Conservation (phyloP, 2,888 invertebrate species). For the Creontiades dilutus region DNA sequence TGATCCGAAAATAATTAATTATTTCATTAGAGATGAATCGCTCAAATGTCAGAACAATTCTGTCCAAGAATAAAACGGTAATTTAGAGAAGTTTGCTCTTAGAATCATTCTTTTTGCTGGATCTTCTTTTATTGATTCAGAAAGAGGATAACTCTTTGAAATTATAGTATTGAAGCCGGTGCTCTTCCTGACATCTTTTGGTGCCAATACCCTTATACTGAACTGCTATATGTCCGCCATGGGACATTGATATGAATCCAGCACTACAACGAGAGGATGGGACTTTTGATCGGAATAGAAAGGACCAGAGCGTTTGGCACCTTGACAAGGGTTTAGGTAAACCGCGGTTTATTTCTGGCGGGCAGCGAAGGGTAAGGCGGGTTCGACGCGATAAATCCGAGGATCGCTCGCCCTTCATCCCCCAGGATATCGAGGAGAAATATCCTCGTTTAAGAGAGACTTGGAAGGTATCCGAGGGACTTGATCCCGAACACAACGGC, state of each 20-base stretch:
- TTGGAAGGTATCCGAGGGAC: not conserved
- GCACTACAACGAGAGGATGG: not conserved
- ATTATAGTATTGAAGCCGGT: not conserved
- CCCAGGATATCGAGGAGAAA: no score
- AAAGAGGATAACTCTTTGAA: no score
- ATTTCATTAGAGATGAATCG: no score
- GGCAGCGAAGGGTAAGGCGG: not conserved
- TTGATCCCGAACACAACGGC: not conserved
- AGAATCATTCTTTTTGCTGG: no score
- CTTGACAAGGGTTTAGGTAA: not conserved
- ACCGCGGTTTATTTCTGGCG: not conserved
- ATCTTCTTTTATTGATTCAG: no score
- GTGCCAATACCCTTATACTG: not conserved
- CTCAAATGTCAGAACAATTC: no score
- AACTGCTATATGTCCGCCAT: not conserved
- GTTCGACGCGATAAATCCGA: not conserved
- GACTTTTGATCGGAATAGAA: not conserved
- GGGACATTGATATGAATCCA: not conserved
- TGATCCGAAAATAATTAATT: no score
- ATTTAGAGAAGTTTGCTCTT: no score
- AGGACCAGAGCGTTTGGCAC: not conserved
- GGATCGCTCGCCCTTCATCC: not conserved
- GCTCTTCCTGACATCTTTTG: not conserved
- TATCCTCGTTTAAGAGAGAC: not conserved
- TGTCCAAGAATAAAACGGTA: no score